Base-by-base conservation (phyloP, 1,140 invertebrate genomes). In the Drosophila persimilis region DNA sequence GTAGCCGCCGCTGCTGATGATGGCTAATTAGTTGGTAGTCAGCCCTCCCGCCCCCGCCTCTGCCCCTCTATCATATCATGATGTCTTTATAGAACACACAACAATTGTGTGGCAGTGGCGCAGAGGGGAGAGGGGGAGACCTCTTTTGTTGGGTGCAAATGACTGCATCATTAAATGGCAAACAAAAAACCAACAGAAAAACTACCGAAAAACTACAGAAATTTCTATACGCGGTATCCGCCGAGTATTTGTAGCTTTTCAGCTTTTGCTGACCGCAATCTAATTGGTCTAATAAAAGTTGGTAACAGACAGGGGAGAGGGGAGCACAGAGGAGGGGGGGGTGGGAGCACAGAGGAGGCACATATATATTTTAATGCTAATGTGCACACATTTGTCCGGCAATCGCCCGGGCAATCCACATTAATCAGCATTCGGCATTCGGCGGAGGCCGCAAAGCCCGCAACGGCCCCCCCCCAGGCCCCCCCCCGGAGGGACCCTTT, bases 281-380 rank as follows among this genome's bases (percentile, higher is more conserved):
- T 86, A 86, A 86, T 86, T 86, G 81, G 61, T 75, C 81, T 74
- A 86, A 85, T 85, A 86, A 85, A 86, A 85, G 81, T 86, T 77
- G 51, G 73, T 39, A 39, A 13, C 35, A 62, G 56, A 80, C 20
- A 20, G 20, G 0, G 17, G 17, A 0, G 17, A 17, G 17, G 17
- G 17, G 17, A 20, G 20, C 20, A 20, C 20, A 20, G 20, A 20
- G 20, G 20, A 15, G 0, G 15, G 15, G 0, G 15, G 15, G 15
- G 15, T n/a, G n/a, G 17, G 17, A 0, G 20, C 20, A 20, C 20
- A 20, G 20, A 20, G 20, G 20, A 17, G 17, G 17, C 1, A 17
- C 17, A 17, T 17, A 17, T 17, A 51, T 48, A 73, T 80, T 88
- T 84, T 86, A 88, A 86, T 86, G 81, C 77, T 88, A 86, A 81